Base-by-base conservation (phyloP, 92 coral and sea anemone genomes). In the Micromussa lordhowensis region DNA sequence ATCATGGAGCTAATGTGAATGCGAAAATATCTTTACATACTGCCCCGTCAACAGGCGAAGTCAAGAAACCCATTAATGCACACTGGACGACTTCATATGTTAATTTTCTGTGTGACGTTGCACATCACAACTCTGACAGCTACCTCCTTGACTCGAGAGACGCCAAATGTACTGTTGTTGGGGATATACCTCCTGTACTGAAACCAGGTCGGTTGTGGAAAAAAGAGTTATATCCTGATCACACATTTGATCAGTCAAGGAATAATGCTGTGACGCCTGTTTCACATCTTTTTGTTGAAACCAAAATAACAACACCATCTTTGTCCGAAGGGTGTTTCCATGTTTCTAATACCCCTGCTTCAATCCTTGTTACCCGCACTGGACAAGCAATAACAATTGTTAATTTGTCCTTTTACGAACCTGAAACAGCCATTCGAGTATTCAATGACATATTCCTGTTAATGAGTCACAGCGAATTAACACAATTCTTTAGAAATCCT, bases 31-130 rank as follows among this genome's bases (percentile, higher is more conserved):
- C 96, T 36, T 44, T 93, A 29, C 93, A 93, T 36, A 64, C 71
- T 35, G 80, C 92, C 19, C 90, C 95, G 30, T 79, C 87, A 59
- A 93, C 88, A n/a, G 95, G 93, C 19, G 90, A 79, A 61, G 59
- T 75, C 10, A 83, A 90, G 75, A 79, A 85, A 77, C 86, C 80
- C 1, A 54, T 82, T 13, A 93, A 93, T 81, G 66, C 87, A 26
- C 93, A 93, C 78, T 93, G 95, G 93, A 75, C 87, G 16, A 55
- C 87, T 21, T 77, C 91, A 32, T 87, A 93, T 61, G 92, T 93
- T 55, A 93, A 93, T 68, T 90, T 75, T 32, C 58, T 93, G 22
- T 86, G 88, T 16, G 96, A 93, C 38, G 63, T 80, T 40, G 90
- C 88, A 30, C 84, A 85, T 22, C 71, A 79, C 24, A 87, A 92